These are phyloP conservation scores for Apostichopus japonicus DNA, from an alignment of 35 echinoderm and acorn worm genomes.

Conservation along the genomic window DNA sequence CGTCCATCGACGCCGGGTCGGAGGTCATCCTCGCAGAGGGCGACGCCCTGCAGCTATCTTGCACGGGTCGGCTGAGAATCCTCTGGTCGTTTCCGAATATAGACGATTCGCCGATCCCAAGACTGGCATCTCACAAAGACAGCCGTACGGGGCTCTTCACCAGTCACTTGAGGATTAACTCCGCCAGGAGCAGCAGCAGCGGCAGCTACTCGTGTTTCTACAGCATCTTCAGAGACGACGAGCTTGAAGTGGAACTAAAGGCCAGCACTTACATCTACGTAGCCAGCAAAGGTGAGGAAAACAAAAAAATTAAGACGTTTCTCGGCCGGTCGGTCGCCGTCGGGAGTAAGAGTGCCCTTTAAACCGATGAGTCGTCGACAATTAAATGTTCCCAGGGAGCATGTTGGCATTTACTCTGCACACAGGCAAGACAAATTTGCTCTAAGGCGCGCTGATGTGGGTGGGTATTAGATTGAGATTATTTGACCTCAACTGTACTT, in stretches of 20 bases:
- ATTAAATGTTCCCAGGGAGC: too few relatives aligned
- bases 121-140: background rate
- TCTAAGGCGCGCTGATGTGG: too few relatives aligned
- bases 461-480: too few relatives aligned
- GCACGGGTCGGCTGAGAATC: constrained; percentile 23
- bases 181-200: constrained; percentile 3
- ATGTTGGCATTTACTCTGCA: too few relatives aligned
- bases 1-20: constrained; percentile 2
- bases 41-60: background rate
- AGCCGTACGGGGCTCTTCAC: background rate
- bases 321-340: too few relatives aligned
- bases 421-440: too few relatives aligned
- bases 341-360: too few relatives aligned
- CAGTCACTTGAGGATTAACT: background rate
- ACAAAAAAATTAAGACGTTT: too few relatives aligned
- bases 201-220: constrained; percentile 42
- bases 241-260: constrained; percentile 10
- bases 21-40: constrained; percentile 28
- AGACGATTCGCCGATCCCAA: constrained; percentile 8
- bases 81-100: constrained; percentile 26
- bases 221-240: background rate
- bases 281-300: background rate
- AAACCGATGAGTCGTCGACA: too few relatives aligned
- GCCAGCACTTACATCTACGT: constrained; percentile 16
- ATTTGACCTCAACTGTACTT: too few relatives aligned